Evolutionary conservation across 2,113 vertebrate genomes (phyloP).

Genomic region (Clarias gariepinus): DNA sequence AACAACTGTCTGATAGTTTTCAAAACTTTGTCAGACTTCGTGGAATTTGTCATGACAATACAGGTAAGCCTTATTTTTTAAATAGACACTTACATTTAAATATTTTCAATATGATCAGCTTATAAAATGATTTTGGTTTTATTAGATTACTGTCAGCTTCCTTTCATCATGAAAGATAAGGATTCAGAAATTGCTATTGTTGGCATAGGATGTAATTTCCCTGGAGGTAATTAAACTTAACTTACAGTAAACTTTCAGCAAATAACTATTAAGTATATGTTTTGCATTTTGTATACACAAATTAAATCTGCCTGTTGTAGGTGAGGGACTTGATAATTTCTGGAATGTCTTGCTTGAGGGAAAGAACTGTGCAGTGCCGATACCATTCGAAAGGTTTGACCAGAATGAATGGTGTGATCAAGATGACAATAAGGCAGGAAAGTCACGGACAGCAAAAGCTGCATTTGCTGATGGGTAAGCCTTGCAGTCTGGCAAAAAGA

Average conservation of each 20-base stretch:
- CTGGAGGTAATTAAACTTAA: conserved; percentile 65
- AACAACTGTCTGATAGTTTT: not conserved
- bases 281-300: conserved; percentile 51
- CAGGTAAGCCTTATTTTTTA: not conserved
- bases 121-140: not conserved
- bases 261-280: not conserved
- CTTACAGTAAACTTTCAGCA: not conserved
- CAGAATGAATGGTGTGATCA: conserved; percentile 72
- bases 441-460: conserved; percentile 72
- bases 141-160: not conserved
- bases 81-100: not conserved
- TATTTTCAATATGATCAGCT: not conserved
- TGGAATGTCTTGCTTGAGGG: conserved; percentile 80
- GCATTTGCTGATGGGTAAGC: conserved; percentile 76
- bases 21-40: not conserved
- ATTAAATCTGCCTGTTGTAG: conserved; percentile 62
- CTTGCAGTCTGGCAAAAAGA: not conserved
- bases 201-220: conserved; percentile 76
- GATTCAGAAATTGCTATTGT: conserved; percentile 66
- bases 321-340: conserved; percentile 80
- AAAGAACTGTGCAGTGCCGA: conserved; percentile 75
- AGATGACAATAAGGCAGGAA: conserved; percentile 75
- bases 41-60: not conserved
- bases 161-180: conserved; percentile 21
- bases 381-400: conserved; percentile 78